A percentile compares a stretch with the other conserved stretches of the same genome.
These are phyloP conservation scores for Seriola dumerili DNA, from an alignment of 2,113 vertebrate genomes.

Conservation along the genomic window DNA sequence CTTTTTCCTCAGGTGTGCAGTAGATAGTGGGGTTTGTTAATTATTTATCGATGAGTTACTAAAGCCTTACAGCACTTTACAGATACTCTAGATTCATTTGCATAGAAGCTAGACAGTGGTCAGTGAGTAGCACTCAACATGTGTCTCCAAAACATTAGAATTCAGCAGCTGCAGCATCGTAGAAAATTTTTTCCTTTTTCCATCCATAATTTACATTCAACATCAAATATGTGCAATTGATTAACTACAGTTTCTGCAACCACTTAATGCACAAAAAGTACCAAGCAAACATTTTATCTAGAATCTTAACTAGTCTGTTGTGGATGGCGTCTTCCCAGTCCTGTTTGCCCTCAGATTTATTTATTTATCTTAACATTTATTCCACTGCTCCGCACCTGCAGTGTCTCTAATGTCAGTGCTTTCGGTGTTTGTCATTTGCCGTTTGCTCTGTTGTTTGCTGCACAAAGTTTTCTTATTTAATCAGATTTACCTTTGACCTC, in stretches of 20 bases:
- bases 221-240: not conserved
- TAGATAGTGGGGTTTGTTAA: not conserved
- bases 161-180: not conserved
- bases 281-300: too few relatives aligned
- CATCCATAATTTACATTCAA: not conserved
- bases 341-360: not conserved
- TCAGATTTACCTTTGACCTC: not conserved
- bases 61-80: not conserved
- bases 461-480: not conserved
- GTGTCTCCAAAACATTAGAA: not conserved
- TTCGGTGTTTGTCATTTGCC: not conserved
- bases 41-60: not conserved
- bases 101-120: not conserved
- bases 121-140: not conserved
- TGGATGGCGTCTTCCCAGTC: not conserved
- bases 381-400: not conserved
- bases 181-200: not conserved
- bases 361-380: not conserved
- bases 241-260: not conserved
- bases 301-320: not conserved
- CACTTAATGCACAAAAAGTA: not conserved
- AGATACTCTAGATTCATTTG: conserved; percentile 7
- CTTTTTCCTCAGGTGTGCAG: not conserved
- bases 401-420: not conserved
- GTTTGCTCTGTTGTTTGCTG: too few relatives aligned